Evolutionary conservation across 2,888 invertebrate species (phyloP), one percentile per base, ranked within the genome.

Genomic region (Charanyca ferruginea): DNA sequence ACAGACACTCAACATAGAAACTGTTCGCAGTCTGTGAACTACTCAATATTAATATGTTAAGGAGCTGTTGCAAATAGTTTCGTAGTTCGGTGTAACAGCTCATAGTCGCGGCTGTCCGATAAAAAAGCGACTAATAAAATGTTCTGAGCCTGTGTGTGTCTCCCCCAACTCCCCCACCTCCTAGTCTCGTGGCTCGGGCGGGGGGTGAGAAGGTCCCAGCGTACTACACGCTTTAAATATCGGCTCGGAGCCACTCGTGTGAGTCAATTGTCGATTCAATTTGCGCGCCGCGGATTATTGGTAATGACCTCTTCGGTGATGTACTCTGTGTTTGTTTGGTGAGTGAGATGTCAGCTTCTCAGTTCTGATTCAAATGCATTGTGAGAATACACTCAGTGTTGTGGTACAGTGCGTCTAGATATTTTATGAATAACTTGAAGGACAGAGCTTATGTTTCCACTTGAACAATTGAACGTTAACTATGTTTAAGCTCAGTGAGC

Each of bases 121-220:
- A 54, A 71, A 71, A 70, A 58, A 68, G 25, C 16, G 49, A 71
- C 72, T 53, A 58, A 64, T 45, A 63, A 52, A 71, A 71, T 69
- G 35, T 59, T 23, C 44, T 32, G 32, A 49, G 38, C 60, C 22
- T 41, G 57, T n/a, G n/a, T n/a, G n/a, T n/a, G n/a, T 22, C 5
- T 11, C 48, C 35, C 23, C 16, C 18, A n/a, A n/a, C 18, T 18
- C 35, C 8, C 47, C 23, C 35, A 9, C 18, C 25, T 7, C 35
- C 22, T 7, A 2, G 9, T 2, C 7, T 9, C 11, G 11, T 7
- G 32, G 32, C 9, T 11, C 0, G 20, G 23, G 28, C 0, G 35
- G 13, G 13, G 13, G 1, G 47, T 0, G 7, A 0, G 23, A 35
- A 7, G 11, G 9, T 11, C 35, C 23, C 42, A 8, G 32, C 38